Evolutionary conservation across 2,797 vertebrate species (phyloP), one percentile per base, ranked within the genome.

Genomic region (Rhodeus uyekii): DNA sequence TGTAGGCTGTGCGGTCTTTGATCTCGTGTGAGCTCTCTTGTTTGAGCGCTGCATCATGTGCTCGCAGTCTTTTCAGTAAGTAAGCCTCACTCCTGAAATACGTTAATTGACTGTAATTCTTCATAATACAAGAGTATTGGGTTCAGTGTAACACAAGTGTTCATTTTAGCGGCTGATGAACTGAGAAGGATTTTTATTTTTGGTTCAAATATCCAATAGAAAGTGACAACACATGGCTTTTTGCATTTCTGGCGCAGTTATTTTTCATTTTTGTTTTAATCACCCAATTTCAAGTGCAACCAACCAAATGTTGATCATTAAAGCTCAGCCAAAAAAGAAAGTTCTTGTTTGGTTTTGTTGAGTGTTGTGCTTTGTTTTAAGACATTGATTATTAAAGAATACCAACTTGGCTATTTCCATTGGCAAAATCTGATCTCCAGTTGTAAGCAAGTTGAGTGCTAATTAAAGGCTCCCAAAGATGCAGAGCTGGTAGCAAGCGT

Each of bases 251-350:
- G 9, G 9, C 34, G 27, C 6, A 3, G n/a, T 16, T 69, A 36
- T 55, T 55, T 65, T 39, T 76, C 22, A 50, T 27, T n/a, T n/a
- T n/a, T n/a, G 13, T 5, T 16, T 5, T 14, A 13, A 58, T 7
- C 5, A 1, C 4, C 46, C 22, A 24, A 19, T 67, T 38, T 79
- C 46, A 60, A 18, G 36, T 75, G 4, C 60, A 32, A 46, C 60
- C 78, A 77, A 67, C 50, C 34, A 50, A 72, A 82, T 72, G 65
- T 48, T 19, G 63, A 58, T 55, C 13, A 83, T 81, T 87, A 85
- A 78, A 87, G 63, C 27, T 79, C 27, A 29, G 53, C 3, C 32
- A 24, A 75, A 53, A 8, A 69, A 53, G 0, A 55, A 32, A n/a
- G 12, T 29, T 39, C 2, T 29, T 38, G 12, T 3, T 42, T 8